Evolutionary conservation across 92 coral and sea anemone species (phyloP).

Genomic region (Bergia puertoricense): DNA sequence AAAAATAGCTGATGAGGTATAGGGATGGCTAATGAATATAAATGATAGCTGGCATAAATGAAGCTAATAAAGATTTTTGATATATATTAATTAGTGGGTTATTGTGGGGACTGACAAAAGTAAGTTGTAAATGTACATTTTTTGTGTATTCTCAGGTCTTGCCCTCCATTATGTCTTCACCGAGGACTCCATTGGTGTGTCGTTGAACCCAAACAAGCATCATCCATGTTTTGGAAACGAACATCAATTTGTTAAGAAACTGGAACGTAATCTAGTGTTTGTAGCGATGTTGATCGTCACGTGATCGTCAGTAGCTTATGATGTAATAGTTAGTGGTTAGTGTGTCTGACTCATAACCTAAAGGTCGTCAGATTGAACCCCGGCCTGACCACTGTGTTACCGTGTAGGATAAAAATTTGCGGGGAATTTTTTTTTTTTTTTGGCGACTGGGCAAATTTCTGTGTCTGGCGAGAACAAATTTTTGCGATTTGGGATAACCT

Average conservation of each 20-base stretch:
- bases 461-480: too few species aligned
- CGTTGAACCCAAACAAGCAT: conserved; percentile 29
- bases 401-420: too few species aligned
- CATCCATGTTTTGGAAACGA: conserved; percentile 36
- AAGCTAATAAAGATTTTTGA: background rate
- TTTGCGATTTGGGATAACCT: too few species aligned
- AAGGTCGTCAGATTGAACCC: too few species aligned
- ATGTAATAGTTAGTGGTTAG: too few species aligned
- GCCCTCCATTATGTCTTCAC: conserved; percentile 37
- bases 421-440: too few species aligned
- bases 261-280: conserved; percentile 13
- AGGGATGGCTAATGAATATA: background rate
- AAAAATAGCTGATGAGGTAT: background rate
- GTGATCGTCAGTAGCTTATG: conserved; percentile 12
- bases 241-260: conserved; percentile 27
- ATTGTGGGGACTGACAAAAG: background rate
- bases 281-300: conserved; percentile 6
- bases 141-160: conserved; percentile 25
- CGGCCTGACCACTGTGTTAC: too few species aligned
- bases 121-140: background rate
- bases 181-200: conserved; percentile 33
- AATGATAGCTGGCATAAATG: background rate
- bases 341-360: too few species aligned
- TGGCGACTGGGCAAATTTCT: too few species aligned
- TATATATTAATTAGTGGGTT: background rate